A percentile compares a stretch with the other conserved stretches of the same genome.
These are phyloP conservation scores for Lamellibrachia columna DNA, from an alignment of 2,888 invertebrate species.

Conservation along the genomic window DNA sequence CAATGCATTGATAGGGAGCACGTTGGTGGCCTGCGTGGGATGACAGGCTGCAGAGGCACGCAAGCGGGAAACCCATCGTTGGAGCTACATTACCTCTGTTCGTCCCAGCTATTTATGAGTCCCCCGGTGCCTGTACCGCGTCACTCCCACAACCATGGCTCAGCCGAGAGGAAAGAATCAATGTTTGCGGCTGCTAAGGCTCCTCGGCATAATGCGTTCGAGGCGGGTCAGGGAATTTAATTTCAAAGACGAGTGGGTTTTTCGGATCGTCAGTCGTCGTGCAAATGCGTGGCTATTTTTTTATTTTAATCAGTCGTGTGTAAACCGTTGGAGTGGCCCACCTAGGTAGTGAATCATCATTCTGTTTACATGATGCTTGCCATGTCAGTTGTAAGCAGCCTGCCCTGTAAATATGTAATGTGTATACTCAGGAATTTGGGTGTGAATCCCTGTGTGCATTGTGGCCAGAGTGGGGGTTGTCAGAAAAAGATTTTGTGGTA, in stretches of 20 bases:
- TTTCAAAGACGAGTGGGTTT: neutral
- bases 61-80: neutral
- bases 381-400: neutral
- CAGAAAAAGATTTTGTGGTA: too few species aligned
- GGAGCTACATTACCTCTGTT: neutral
- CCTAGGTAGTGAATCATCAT: neutral
- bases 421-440: neutral
- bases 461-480: too few species aligned
- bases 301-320: neutral
- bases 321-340: neutral
- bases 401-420: neutral
- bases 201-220: neutral
- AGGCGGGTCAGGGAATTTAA: neutral
- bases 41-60: neutral
- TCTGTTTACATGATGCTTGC: neutral
- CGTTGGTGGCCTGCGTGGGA: neutral
- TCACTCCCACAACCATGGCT: neutral
- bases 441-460: neutral
- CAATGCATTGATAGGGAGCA: neutral
- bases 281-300: neutral
- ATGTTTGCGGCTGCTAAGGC: neutral
- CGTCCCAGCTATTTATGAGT: neutral
- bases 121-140: neutral
- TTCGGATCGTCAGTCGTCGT: neutral
- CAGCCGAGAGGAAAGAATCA: conserved; percentile 6